Evolutionary conservation across 1,140 invertebrate genomes (phyloP).

Genomic region (Zophobas morio): DNA sequence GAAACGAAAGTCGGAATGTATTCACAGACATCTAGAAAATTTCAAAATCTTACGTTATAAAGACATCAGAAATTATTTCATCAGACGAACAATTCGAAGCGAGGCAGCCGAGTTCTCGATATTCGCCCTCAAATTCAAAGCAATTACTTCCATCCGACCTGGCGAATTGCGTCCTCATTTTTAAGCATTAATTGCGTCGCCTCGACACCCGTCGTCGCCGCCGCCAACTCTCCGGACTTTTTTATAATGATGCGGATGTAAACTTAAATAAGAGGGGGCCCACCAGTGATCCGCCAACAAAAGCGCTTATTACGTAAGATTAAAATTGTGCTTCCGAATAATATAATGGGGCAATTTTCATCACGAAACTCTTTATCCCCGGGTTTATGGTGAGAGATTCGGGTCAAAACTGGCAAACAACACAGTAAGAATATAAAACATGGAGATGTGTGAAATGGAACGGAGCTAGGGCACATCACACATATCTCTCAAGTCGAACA

Average conservation of each 20-base stretch:
- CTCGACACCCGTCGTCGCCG: slow-evolving; percentile 3
- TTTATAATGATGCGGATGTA: slow-evolving; percentile 24
- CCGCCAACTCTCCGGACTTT: slow-evolving; percentile 17
- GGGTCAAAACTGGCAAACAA: slow-evolving; percentile 14
- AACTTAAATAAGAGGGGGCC: neutral
- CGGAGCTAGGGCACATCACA: neutral
- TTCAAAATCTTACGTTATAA: too few species aligned
- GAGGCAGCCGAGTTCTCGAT: neutral
- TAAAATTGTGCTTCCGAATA: slow-evolving; percentile 21
- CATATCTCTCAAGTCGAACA: slow-evolving; percentile 14
- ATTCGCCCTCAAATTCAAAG: neutral
- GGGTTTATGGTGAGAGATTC: neutral
- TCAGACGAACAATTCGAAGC: neutral
- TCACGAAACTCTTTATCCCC: slow-evolving; percentile 7
- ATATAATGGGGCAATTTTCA: slow-evolving; percentile 12
- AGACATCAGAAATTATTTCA: neutral
- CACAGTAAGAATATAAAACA: slow-evolving; percentile 7
- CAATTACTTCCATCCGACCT: slow-evolving; percentile 10
- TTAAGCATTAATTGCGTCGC: slow-evolving; percentile 9
- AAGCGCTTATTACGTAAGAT: slow-evolving; percentile 16
- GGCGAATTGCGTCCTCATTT: neutral
- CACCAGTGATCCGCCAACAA: slow-evolving; percentile 20
- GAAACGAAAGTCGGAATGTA: too few species aligned
- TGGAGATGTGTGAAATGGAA: neutral
- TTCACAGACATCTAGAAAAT: too few species aligned